Evolutionary conservation across 2,888 invertebrate genomes (phyloP), one percentile per base, ranked within the genome.

Genomic region (Hyppa rectilinea): DNA sequence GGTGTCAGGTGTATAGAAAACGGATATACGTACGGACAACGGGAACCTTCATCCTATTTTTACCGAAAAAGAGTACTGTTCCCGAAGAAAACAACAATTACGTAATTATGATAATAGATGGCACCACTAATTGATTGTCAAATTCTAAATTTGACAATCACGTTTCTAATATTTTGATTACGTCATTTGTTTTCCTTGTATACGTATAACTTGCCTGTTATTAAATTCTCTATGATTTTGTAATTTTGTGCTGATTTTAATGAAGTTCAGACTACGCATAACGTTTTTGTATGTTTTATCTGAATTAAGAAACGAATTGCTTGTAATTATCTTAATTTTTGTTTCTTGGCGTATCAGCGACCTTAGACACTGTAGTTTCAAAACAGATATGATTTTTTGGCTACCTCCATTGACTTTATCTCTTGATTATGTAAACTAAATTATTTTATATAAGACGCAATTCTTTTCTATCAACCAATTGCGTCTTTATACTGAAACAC

Each of bases 351-450:
- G 1, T 47, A 43, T 36, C 26, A 5, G 9, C 14, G 49, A 67
- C 50, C 40, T 34, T 43, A 65, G 26, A 68, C n/a, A 34, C 6
- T 4, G 10, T 23, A 50, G 2, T 62, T 40, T 34, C 6, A 34
- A 38, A 6, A 5, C 9, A 20, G n/a, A 38, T 36, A 29, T n/a
- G 1, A 3, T n/a, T 10, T 40, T 50, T 40, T 40, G 23, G 12
- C 23, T 9, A 10, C 26, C 10, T 34, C 6, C 20, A 1, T n/a
- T 40, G 17, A 52, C 49, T 26, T 34, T n/a, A 60, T 66, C 64
- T 59, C 60, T 58, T 70, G 14, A 43, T 50, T 40, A 65, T 40
- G 31, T 65, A 40, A 26, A 26, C 31, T 62, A 40, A 26, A 10
- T 31, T 23, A 4, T 12, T 5, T 12, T 4, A 20, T 0, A 23